phyloP scores from a whole-genome alignment of 2,888 invertebrate genomes.

The Clostera curtula region DNA sequence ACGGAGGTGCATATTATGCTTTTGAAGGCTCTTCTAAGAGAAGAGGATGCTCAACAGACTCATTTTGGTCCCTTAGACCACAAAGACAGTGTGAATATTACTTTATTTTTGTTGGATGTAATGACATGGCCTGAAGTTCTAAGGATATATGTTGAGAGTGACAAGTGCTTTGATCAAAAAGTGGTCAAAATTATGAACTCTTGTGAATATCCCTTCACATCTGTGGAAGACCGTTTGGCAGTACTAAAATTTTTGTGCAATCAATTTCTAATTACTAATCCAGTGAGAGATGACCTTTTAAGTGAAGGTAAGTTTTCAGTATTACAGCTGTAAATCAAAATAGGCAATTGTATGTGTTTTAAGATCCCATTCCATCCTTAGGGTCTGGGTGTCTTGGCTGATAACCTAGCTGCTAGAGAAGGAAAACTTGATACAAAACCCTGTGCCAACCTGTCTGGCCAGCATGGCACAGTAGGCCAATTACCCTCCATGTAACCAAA shows the following conservation, averaged over 20 bases:
- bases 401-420: too few species aligned
- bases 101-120: constrained; percentile 92
- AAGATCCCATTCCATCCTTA: too few species aligned
- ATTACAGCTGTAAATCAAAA: too few species aligned
- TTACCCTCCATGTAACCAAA: too few species aligned
- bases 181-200: constrained; percentile 81
- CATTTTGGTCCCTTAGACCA: constrained; percentile 97
- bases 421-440: too few species aligned
- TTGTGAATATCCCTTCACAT: constrained; percentile 92
- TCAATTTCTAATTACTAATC: constrained; percentile 94
- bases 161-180: constrained; percentile 83
- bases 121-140: constrained; percentile 98
- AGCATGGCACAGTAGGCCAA: too few species aligned
- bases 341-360: too few species aligned
- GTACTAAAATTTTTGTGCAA: constrained; percentile 95
- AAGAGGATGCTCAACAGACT: constrained; percentile 95
- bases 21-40: constrained; percentile 90
- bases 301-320: constrained; percentile 86
- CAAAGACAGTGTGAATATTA: constrained; percentile 97
- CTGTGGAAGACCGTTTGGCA: constrained; percentile 83
- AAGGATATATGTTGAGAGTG: constrained; percentile 93
- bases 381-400: too few species aligned
- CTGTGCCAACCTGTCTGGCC: too few species aligned
- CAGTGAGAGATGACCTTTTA: constrained; percentile 93
- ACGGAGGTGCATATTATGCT: constrained; percentile 96